A percentile compares a stretch with the other conserved stretches of the same genome.
These are phyloP conservation scores for Hestina assimilis DNA, from an alignment of 1,140 invertebrate species.

Conservation along the genomic window DNA sequence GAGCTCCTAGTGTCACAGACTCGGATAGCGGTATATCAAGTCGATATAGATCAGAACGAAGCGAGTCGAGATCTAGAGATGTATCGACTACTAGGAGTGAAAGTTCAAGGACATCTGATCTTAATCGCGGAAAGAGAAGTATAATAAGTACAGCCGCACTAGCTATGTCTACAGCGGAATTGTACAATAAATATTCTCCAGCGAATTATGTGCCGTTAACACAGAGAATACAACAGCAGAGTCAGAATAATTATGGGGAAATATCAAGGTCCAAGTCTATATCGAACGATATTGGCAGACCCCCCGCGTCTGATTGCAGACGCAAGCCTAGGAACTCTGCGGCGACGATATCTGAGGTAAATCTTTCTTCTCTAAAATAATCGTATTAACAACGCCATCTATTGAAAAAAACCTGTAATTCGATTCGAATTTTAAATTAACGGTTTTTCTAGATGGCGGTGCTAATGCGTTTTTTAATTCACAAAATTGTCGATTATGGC, in stretches of 20 bases:
- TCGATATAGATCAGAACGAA: constrained; percentile 60
- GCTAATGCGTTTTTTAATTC: constrained; percentile 2
- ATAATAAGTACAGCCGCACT: constrained; percentile 50
- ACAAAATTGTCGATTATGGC: constrained; percentile 15
- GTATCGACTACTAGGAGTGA: constrained; percentile 69
- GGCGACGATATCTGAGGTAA: constrained; percentile 69
- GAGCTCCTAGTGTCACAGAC: constrained; percentile 70
- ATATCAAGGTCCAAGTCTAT: constrained; percentile 77
- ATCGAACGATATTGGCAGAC: constrained; percentile 77
- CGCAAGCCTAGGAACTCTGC: constrained; percentile 58
- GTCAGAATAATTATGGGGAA: constrained; percentile 63
- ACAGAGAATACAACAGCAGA: constrained; percentile 68
- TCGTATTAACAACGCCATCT: constrained; percentile 4
- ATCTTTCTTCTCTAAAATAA: neutral
- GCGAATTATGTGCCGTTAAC: constrained; percentile 81
- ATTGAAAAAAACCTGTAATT: neutral
- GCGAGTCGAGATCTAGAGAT: constrained; percentile 62
- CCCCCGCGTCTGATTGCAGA: constrained; percentile 52
- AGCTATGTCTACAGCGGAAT: constrained; percentile 77
- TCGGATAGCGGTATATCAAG: constrained; percentile 69
- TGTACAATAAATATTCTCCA: constrained; percentile 82
- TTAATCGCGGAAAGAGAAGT: constrained; percentile 48
- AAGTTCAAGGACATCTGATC: constrained; percentile 55
- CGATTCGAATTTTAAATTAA: neutral
- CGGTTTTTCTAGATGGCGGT: neutral